Percentiles rank a stretch among this genome's conserved stretches.
Conservation (phyloP, 1,140 invertebrate species). For the Trichoplusia ni region DNA sequence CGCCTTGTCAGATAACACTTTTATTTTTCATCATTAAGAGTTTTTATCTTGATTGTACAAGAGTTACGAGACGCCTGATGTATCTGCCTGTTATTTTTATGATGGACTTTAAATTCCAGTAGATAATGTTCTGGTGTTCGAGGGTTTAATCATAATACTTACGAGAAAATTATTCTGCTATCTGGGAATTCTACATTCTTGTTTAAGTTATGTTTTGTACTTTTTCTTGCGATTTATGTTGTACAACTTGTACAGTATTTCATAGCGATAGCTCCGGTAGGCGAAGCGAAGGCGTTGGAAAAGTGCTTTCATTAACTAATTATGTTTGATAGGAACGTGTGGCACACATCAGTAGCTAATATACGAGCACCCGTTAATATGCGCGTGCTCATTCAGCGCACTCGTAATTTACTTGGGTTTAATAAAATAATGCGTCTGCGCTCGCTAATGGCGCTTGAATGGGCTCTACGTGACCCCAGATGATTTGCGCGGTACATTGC, state of each 20-base stretch:
- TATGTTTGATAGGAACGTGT: conserved; percentile 11
- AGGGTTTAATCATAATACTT: background rate
- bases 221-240: background rate
- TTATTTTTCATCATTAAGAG: conserved; percentile 15
- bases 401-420: conserved; percentile 39
- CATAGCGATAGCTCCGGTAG: background rate
- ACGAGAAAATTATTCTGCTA: background rate
- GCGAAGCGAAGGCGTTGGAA: too few relatives aligned
- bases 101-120: conserved; percentile 12
- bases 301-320: conserved; percentile 22
- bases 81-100: conserved; percentile 23
- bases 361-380: conserved; percentile 12
- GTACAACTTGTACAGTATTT: background rate
- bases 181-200: conserved; percentile 6
- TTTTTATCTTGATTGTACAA: conserved; percentile 25
- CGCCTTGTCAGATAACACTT: conserved; percentile 12
- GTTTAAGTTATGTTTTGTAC: conserved; percentile 1
- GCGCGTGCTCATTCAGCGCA: conserved; percentile 10
- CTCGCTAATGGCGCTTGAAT: conserved; percentile 37
- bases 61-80: conserved; percentile 16
- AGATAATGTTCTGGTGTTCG: background rate
- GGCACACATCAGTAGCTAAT: conserved; percentile 7
- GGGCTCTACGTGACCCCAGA: conserved; percentile 40
- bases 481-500: background rate
- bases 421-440: conserved; percentile 41